These are phyloP conservation scores for Drosophila orosa DNA, from an alignment of 1,140 invertebrate genomes.

Conservation along the genomic window DNA sequence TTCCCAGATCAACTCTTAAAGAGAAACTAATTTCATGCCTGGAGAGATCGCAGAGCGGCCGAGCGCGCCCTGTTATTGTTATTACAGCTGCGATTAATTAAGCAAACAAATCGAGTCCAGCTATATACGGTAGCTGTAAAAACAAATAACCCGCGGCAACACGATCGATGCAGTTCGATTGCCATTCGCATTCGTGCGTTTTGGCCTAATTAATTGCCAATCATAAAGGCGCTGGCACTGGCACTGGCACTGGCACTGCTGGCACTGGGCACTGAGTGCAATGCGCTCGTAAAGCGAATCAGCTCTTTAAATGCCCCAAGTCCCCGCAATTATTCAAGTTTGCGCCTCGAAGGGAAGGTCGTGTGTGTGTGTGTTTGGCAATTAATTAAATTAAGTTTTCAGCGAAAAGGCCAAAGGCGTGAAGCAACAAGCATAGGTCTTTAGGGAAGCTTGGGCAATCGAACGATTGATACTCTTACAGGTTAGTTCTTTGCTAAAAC, in stretches of 20 bases:
- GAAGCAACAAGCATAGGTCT: conserved; percentile 53
- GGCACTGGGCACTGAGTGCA: conserved; percentile 42
- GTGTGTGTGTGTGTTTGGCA: conserved; percentile 60
- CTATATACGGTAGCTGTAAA: conserved; percentile 78
- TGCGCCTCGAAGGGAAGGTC: conserved; percentile 64
- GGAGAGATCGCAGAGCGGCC: conserved; percentile 6
- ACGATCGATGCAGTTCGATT: conserved; percentile 26
- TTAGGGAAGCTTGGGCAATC: too few relatives aligned
- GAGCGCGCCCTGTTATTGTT: conserved; percentile 49
- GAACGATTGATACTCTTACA: conserved; percentile 23
- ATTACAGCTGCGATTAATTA: conserved; percentile 82
- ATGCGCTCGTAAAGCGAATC: conserved; percentile 70
- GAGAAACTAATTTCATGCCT: conserved; percentile 61
- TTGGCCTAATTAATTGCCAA: conserved; percentile 81
- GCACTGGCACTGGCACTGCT: conserved; percentile 24
- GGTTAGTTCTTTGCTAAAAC: neutral
- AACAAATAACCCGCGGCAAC: conserved; percentile 71
- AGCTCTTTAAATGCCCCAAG: conserved; percentile 73
- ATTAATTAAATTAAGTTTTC: conserved; percentile 83
- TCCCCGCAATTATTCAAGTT: conserved; percentile 75
- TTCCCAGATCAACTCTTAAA: conserved; percentile 14
- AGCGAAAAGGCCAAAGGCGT: conserved; percentile 79
- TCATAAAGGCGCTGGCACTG: conserved; percentile 64
- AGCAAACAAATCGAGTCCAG: conserved; percentile 71
- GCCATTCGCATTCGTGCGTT: conserved; percentile 56